A percentile compares a stretch with the other conserved stretches of the same genome.
phyloP scores from a whole-genome alignment of 2,113 vertebrate genomes.

The Balaeniceps rex region DNA sequence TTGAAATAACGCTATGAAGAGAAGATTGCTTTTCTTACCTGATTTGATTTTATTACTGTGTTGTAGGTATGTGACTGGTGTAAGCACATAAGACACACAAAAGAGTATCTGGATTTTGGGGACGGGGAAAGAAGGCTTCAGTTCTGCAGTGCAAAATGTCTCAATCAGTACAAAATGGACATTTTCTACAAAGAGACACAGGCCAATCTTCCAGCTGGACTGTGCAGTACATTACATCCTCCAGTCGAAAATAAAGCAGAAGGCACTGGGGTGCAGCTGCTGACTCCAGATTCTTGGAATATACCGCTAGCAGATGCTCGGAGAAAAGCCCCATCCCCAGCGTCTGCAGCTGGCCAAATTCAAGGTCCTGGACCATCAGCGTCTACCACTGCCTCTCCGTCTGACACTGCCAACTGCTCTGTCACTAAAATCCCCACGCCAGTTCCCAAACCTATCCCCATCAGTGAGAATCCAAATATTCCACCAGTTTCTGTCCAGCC shows the following conservation, averaged over 20 bases:
- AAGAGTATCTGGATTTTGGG: constrained; percentile 99
- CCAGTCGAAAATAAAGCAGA: constrained; percentile 89
- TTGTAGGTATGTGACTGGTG: constrained; percentile 99
- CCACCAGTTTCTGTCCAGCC: constrained; percentile 85
- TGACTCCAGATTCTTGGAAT: constrained; percentile 99
- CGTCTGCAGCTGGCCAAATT: constrained; percentile 79
- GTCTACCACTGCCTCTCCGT: constrained; percentile 89
- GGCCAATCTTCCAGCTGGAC: constrained; percentile 93
- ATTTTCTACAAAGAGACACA: constrained; percentile 99
- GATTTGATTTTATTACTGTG: constrained; percentile 74
- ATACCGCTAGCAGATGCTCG: constrained; percentile 90
- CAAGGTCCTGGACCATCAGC: constrained; percentile 82
- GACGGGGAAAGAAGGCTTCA: constrained; percentile 97
- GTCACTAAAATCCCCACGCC: constrained; percentile 94
- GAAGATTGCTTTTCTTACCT: constrained; percentile 70
- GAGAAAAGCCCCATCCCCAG: constrained; percentile 91
- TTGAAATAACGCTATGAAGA: constrained; percentile 61
- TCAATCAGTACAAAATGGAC: constrained; percentile 99
- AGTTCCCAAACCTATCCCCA: constrained; percentile 84
- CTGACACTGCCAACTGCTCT: constrained; percentile 87
- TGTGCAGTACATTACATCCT: constrained; percentile 89
- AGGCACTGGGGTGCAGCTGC: constrained; percentile 89
- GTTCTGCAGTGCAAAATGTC: constrained; percentile 99
- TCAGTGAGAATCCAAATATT: constrained; percentile 86
- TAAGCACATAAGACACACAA: constrained; percentile 99